phyloP scores from a whole-genome alignment of 1,140 invertebrate species.

The Formica exsecta region DNA sequence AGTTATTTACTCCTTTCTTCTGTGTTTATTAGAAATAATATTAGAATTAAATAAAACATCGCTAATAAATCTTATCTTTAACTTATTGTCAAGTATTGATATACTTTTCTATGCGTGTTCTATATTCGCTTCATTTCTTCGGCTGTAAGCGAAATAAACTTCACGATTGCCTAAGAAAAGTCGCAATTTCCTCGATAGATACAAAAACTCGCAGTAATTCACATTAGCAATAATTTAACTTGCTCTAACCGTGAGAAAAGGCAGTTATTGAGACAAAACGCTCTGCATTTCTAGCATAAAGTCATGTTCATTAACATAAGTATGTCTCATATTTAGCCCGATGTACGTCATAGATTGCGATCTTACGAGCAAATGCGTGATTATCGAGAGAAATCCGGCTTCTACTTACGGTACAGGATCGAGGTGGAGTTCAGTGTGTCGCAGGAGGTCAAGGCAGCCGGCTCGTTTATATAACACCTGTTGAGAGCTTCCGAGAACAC shows the following conservation, averaged over 20 bases:
- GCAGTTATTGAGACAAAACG: constrained; percentile 3
- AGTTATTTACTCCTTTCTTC: neutral
- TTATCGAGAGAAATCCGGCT: constrained; percentile 34
- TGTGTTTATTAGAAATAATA: neutral
- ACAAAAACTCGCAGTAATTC: constrained; percentile 39
- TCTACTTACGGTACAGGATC: constrained; percentile 84
- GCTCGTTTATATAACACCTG: constrained; percentile 89
- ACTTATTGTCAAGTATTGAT: neutral
- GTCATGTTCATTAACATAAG: constrained; percentile 27
- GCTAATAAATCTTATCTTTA: neutral
- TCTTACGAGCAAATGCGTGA: neutral
- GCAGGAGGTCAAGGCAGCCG: constrained; percentile 88
- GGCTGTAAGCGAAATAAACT: neutral
- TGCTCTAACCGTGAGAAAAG: constrained; percentile 36
- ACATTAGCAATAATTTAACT: constrained; percentile 10
- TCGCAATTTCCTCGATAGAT: neutral
- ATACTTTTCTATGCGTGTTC: constrained; percentile 1
- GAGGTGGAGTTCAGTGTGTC: constrained; percentile 84
- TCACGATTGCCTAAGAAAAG: neutral
- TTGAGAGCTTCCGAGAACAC: constrained; percentile 89
- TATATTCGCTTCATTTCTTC: neutral
- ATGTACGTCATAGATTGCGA: constrained; percentile 19
- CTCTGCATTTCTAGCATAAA: constrained; percentile 3
- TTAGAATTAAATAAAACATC: neutral
- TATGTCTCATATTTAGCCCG: constrained; percentile 13